These are phyloP conservation scores for Contarinia nasturtii DNA, from an alignment of 1,140 invertebrate species.

Conservation along the genomic window DNA sequence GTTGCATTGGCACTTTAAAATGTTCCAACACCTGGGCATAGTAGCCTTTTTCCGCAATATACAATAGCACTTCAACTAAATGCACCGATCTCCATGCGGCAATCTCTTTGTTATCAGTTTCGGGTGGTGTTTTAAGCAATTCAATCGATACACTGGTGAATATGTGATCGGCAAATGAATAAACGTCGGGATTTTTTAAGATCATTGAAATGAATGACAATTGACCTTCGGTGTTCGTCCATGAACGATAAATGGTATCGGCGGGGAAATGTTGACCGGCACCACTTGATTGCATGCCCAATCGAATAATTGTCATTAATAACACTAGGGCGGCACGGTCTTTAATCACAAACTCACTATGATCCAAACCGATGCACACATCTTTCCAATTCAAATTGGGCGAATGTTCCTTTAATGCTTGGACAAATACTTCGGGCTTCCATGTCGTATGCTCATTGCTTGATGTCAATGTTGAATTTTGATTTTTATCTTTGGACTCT, in stretches of 20 bases:
- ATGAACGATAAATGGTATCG: constrained; percentile 71
- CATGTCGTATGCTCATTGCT: constrained; percentile 41
- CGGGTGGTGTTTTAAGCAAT: constrained; percentile 78
- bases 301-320: constrained; percentile 56
- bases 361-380: constrained; percentile 76
- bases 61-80: constrained; percentile 70
- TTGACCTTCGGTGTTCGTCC: constrained; percentile 86
- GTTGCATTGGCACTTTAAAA: constrained; percentile 79
- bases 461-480: constrained; percentile 12
- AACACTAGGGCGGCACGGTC: constrained; percentile 68
- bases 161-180: constrained; percentile 83
- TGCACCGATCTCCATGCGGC: constrained; percentile 81
- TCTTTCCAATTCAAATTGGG: constrained; percentile 81
- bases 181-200: constrained; percentile 79
- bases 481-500: constrained; percentile 3
- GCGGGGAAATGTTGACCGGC: constrained; percentile 67
- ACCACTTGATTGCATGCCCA: constrained; percentile 56
- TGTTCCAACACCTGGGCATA: constrained; percentile 68
- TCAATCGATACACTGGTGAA: constrained; percentile 72
- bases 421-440: constrained; percentile 86
- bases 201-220: constrained; percentile 73
- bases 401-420: constrained; percentile 73
- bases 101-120: constrained; percentile 82
- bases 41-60: constrained; percentile 70
- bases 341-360: constrained; percentile 72